These are phyloP conservation scores for Eupsittula cactorum DNA, from an alignment of 2,113 vertebrate species.

Conservation along the genomic window DNA sequence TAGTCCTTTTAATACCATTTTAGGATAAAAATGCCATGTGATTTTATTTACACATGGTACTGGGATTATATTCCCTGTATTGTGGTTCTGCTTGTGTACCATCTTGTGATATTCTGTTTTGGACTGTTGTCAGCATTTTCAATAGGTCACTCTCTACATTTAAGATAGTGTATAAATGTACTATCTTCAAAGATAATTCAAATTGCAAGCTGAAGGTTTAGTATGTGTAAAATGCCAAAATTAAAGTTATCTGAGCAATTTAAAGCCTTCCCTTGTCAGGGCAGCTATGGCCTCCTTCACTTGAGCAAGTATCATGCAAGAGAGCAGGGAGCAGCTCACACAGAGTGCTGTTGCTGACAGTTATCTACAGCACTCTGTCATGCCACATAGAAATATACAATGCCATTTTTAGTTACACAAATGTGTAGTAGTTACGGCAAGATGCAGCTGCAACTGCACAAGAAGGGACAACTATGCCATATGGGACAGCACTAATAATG, in stretches of 20 bases:
- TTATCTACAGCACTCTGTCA: background rate
- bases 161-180: background rate
- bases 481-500: background rate
- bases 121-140: background rate
- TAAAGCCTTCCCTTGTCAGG: background rate
- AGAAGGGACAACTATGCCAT: background rate
- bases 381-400: background rate
- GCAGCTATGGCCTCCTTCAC: background rate
- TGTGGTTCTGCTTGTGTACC: background rate
- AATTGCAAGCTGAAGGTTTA: background rate
- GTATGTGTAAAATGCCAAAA: background rate
- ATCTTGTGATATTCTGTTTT: background rate
- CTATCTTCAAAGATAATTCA: background rate
- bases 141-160: background rate
- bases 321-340: background rate
- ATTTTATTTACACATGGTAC: background rate
- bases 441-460: background rate
- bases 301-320: rapidly evolving
- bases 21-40: background rate
- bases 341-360: background rate
- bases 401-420: background rate
- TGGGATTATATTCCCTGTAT: background rate
- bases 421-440: background rate
- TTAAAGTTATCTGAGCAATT: background rate
- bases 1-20: background rate